phyloP scores from a whole-genome alignment of 2,888 invertebrate genomes.

The Synergus japonicus region DNA sequence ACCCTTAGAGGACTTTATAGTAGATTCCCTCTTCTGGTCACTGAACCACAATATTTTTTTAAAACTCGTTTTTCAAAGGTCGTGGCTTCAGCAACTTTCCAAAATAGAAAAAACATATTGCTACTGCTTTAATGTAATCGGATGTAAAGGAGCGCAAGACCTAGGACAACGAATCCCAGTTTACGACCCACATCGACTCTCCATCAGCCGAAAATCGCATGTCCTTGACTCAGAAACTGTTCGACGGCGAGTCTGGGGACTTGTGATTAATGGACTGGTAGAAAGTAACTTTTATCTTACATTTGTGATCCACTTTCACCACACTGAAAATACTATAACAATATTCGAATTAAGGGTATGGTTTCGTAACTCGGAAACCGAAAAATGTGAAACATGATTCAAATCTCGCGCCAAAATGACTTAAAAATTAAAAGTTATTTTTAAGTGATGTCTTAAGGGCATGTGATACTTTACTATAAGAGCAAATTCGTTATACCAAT shows the following conservation, averaged over 20 bases:
- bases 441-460: too few species aligned
- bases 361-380: neutral
- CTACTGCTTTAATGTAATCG: neutral
- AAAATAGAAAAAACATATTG: neutral
- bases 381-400: neutral
- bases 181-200: slow-evolving; percentile 22
- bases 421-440: neutral
- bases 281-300: neutral
- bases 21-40: neutral
- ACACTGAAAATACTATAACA: neutral
- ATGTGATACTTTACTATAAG: too few species aligned
- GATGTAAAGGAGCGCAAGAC: neutral
- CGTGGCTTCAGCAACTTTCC: neutral
- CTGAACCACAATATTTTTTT: neutral
- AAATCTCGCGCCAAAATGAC: neutral
- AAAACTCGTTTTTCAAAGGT: neutral
- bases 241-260: neutral
- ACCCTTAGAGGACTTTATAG: slow-evolving; percentile 23
- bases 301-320: neutral
- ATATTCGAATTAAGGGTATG: neutral
- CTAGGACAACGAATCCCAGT: slow-evolving; percentile 17
- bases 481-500: too few species aligned
- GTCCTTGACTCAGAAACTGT: slow-evolving; percentile 33
- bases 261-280: neutral
- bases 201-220: neutral